phyloP scores from a whole-genome alignment of 2,113 vertebrate species.

The Ondatra zibethicus region DNA sequence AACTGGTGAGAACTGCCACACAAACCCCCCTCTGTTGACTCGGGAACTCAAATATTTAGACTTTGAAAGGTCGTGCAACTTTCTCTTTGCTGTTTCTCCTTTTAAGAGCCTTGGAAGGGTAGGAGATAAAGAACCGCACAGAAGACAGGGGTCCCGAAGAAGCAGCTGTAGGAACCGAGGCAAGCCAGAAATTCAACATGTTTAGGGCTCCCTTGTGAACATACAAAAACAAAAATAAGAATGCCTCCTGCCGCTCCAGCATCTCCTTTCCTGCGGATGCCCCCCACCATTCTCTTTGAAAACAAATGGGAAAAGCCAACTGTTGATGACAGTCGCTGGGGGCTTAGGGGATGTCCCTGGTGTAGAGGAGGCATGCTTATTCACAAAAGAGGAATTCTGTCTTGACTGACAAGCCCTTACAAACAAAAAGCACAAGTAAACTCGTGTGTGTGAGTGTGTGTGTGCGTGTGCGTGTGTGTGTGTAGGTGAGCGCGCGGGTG shows the following conservation, averaged over 20 bases:
- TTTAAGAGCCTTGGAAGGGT: conserved; percentile 18
- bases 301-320: conserved; percentile 64
- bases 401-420: conserved; percentile 55
- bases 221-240: conserved; percentile 71
- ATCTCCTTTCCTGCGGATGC: conserved; percentile 51
- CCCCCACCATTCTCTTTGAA: conserved; percentile 52
- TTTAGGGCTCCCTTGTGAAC: conserved; percentile 65
- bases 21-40: conserved; percentile 67
- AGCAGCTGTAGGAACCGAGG: conserved; percentile 24
- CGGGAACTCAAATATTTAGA: conserved; percentile 73
- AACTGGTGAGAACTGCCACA: conserved; percentile 61
- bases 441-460: rapidly evolving
- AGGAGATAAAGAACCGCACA: conserved; percentile 1
- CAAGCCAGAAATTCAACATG: conserved; percentile 53
- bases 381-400: conserved; percentile 48
- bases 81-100: conserved; percentile 47
- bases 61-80: conserved; percentile 60
- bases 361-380: not conserved
- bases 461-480: rapidly evolving
- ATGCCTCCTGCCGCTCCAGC: not conserved
- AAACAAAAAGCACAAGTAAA: conserved; percentile 56
- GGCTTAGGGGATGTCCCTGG: not conserved
- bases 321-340: conserved; percentile 42
- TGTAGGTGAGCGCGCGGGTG: rapidly evolving
- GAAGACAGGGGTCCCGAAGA: conserved; percentile 25